These are phyloP conservation scores for Lepidostoma basale DNA, from an alignment of 1,140 invertebrate genomes.

Conservation along the genomic window DNA sequence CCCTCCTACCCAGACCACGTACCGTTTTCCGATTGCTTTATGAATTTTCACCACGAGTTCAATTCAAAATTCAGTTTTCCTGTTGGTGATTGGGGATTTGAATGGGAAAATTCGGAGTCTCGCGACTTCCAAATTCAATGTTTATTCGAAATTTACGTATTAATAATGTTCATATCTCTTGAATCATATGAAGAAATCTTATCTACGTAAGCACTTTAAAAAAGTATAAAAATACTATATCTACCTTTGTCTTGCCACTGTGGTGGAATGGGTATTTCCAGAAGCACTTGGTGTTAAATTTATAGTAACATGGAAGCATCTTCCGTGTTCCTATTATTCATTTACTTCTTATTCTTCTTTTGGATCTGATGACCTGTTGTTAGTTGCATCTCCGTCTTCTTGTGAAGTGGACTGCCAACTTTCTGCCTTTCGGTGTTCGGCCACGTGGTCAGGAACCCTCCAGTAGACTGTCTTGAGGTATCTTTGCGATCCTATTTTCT, in stretches of 20 bases:
- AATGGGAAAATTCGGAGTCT: not conserved
- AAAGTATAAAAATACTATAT: not conserved
- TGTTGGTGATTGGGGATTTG: not conserved
- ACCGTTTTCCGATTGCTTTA: conserved; percentile 33
- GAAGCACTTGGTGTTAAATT: too few species aligned
- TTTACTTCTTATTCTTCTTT: too few species aligned
- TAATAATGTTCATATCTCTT: not conserved
- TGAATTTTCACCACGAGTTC: conserved; percentile 37
- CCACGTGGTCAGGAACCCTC: too few species aligned
- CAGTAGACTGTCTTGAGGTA: too few species aligned
- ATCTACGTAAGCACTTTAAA: not conserved
- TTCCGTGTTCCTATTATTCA: too few species aligned
- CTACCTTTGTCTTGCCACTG: not conserved
- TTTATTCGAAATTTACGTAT: not conserved
- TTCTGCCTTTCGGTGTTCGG: too few species aligned
- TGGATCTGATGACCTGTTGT: too few species aligned
- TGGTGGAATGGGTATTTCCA: too few species aligned
- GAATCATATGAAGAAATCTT: not conserved
- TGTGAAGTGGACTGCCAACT: too few species aligned
- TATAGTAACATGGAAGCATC: too few species aligned
- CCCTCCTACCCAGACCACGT: not conserved
- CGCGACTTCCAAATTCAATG: not conserved
- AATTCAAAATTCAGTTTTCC: not conserved
- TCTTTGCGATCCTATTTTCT: too few species aligned
- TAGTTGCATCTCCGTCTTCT: too few species aligned